Base-by-base conservation (phyloP, 92 coral and sea anemone species). In the Heteractis magnifica region DNA sequence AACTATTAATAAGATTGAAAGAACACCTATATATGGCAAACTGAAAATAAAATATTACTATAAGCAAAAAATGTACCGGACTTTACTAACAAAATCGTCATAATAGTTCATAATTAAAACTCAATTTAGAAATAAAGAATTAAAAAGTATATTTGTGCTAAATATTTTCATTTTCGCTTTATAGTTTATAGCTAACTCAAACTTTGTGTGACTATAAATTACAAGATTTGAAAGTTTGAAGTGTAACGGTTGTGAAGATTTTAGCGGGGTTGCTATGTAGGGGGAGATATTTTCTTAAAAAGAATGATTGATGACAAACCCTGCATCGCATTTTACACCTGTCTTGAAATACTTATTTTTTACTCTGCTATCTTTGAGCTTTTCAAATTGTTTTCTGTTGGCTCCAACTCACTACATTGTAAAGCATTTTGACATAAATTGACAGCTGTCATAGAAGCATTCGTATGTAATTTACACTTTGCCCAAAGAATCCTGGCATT, bases 401-500 rank as follows among this genome's bases (percentile, higher is more conserved):
- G 4, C 51, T 14, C 60, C 26, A 84, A 77, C 83, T 84, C 87
- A 48, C 82, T 20, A 71, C 59, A 84, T 55, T 75, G 82, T 75
- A 58, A 77, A 82, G 65, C 56, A 23, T 65, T 68, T 23, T 68
- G 59, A 82, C 59, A 16, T 16, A 41, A 81, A 84, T 77, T 84
- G 87, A 70, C 82, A 84, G 52, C 50, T 84, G 87, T 77, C 87
- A 77, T n/a, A 3, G 18, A 4, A 62, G 65, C 73, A 60, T 86
- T 86, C 75, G 44, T 84, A 13, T 89, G 90, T 87, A 89, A 89
- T 89, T 89, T 82, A 82, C 81, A 83, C 83, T 56, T 62, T 87
- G 75, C 75, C 85, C 86, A 71, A 44, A 76, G 77, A 21, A 55
- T 76, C 76, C 80, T 93, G 97, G 85, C 97, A 91, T 79, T 87